Evolutionary conservation across 2,797 vertebrate species (phyloP).

Genomic region (Notolabrus celidotus): DNA sequence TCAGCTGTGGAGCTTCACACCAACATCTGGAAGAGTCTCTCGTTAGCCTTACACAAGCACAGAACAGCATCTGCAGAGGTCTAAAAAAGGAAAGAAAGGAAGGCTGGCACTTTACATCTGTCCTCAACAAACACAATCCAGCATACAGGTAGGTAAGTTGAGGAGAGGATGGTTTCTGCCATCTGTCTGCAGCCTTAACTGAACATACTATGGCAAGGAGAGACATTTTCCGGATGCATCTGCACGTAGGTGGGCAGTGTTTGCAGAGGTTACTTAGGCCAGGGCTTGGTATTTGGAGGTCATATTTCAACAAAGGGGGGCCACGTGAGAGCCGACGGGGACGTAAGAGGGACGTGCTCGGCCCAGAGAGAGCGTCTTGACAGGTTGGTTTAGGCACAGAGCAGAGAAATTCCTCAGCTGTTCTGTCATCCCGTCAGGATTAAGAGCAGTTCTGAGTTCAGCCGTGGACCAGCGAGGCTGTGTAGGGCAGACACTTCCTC

Average conservation of each 20-base stretch:
- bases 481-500: constrained; percentile 46
- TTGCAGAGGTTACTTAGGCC: constrained; percentile 62
- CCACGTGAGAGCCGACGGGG: constrained; percentile 51
- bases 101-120: constrained; percentile 33
- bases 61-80: neutral
- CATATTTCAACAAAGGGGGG: constrained; percentile 67
- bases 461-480: constrained; percentile 40
- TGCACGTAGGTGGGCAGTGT: constrained; percentile 64
- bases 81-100: neutral
- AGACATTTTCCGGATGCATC: constrained; percentile 68
- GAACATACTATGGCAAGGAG: constrained; percentile 50
- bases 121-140: constrained; percentile 26
- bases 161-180: constrained; percentile 22
- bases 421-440: constrained; percentile 72
- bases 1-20: constrained; percentile 79
- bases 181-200: constrained; percentile 45
- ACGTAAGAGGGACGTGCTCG: constrained; percentile 50
- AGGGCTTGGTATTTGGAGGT: constrained; percentile 67
- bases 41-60: constrained; percentile 49
- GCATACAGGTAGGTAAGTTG: constrained; percentile 51
- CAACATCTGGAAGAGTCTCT: constrained; percentile 75
- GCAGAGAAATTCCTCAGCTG: constrained; percentile 85
- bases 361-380: constrained; percentile 45
- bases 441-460: constrained; percentile 65
- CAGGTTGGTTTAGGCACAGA: constrained; percentile 75